Evolutionary conservation across 30 jellyfish, hydroid and myxozoan species (phyloP), one percentile per base, ranked within the genome.

Genomic region (Haliclystus octoradiatus): DNA sequence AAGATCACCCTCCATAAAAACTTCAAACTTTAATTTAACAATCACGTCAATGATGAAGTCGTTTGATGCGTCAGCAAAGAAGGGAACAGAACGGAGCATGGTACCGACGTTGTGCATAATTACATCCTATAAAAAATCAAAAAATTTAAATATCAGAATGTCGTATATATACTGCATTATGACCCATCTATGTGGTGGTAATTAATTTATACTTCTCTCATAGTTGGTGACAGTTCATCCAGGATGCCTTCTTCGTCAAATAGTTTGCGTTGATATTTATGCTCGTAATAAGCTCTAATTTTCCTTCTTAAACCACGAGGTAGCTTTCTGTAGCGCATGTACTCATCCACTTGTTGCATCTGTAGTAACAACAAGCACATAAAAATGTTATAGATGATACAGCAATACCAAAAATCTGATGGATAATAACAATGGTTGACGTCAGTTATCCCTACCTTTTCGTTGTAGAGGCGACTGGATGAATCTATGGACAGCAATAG

Each of bases 401-500:
- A n/a, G n/a, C n/a, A n/a, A n/a, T n/a, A n/a, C n/a, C n/a, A n/a
- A n/a, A n/a, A n/a, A n/a, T n/a, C n/a, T n/a, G n/a, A n/a, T n/a
- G n/a, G n/a, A n/a, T n/a, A n/a, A n/a, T n/a, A n/a, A n/a, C n/a
- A n/a, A n/a, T n/a, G n/a, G n/a, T n/a, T n/a, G 28, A 64, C 5
- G 26, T 15, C 4, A 64, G 26, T 7, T 25, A 24, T 14, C 2
- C 35, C 60, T 34, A 79, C 97, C 97, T 79, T 87, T 49, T 87
- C 94, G 30, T 60, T 14, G 72, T 87, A 87, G 62, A 50, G 72
- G 27, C 97, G 35, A 28, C 92, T 80, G 4, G 94, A 69, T 1
- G 97, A 80, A 49, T 87, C 97, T 13, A 63, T 46, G 26, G 94
- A 78, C 84, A 87, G 52, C 24, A 93, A 80, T 27, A 79, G 26